These are phyloP conservation scores for Pionites leucogaster DNA, from an alignment of 2,113 vertebrate species.

Conservation along the genomic window DNA sequence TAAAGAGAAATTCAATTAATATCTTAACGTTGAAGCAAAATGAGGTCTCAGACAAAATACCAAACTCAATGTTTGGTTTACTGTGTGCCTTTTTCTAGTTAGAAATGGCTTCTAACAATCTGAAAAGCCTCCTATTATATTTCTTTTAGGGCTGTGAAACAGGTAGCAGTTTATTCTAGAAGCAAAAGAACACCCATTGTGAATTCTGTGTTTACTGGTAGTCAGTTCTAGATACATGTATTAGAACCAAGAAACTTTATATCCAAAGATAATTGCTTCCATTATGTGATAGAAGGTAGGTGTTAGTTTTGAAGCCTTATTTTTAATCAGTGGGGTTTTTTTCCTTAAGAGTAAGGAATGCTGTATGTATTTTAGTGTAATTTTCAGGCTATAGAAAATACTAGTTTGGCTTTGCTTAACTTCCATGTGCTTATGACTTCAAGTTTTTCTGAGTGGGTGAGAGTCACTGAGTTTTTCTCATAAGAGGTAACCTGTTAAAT, in stretches of 20 bases:
- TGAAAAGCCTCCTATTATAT: background rate
- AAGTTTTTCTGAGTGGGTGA: background rate
- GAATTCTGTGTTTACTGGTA: background rate
- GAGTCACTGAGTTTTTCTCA: background rate
- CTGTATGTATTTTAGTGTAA: background rate
- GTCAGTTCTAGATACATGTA: background rate
- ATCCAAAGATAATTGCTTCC: background rate
- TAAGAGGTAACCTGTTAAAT: background rate
- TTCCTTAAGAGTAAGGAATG: background rate
- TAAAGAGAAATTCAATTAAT: background rate
- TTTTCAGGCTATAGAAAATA: background rate
- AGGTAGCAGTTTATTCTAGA: background rate
- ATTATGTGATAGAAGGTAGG: background rate
- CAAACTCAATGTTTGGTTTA: background rate
- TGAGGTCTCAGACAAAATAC: constrained; percentile 14
- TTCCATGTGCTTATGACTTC: background rate
- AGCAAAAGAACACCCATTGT: background rate
- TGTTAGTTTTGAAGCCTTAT: background rate
- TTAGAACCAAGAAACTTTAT: background rate
- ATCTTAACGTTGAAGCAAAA: background rate
- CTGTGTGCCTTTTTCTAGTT: background rate
- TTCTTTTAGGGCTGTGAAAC: background rate
- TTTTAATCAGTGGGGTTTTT: background rate
- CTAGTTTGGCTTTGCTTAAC: background rate
- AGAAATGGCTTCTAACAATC: background rate